phyloP scores from a whole-genome alignment of 2,888 invertebrate species.

The Phlogophora meticulosa region DNA sequence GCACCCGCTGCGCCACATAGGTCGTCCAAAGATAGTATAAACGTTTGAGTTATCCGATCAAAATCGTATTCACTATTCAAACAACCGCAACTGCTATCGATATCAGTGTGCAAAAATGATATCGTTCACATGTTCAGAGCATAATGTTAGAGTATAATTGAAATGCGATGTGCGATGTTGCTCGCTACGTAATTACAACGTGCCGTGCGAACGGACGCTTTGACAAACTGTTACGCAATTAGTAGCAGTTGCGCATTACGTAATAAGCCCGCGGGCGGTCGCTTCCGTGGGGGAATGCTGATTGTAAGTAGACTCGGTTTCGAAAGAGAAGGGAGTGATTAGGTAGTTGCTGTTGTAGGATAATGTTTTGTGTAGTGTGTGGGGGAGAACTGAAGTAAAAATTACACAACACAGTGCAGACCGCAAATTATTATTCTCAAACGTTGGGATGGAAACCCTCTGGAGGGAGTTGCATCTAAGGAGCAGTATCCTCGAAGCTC shows the following conservation, averaged over 20 bases:
- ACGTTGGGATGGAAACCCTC: too few relatives aligned
- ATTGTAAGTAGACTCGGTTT: conserved; percentile 29
- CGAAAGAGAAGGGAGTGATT: conserved; percentile 6
- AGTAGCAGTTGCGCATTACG: conserved; percentile 71
- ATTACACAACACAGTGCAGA: background rate
- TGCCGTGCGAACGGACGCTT: conserved; percentile 70
- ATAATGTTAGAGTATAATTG: conserved; percentile 63
- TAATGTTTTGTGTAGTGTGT: background rate
- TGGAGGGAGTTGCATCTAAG: too few relatives aligned
- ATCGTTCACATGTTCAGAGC: conserved; percentile 29
- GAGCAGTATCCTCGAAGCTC: too few relatives aligned
- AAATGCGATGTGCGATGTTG: conserved; percentile 72
- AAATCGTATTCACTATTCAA: background rate
- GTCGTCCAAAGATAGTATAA: too few relatives aligned
- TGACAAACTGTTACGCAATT: conserved; percentile 78
- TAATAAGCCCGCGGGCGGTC: conserved; percentile 68
- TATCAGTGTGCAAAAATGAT: conserved; percentile 51
- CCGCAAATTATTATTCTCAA: background rate
- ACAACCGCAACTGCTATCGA: conserved; percentile 24
- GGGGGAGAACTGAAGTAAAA: background rate
- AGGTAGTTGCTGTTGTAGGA: background rate
- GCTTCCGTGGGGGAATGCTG: conserved; percentile 45
- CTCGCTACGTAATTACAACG: conserved; percentile 70
- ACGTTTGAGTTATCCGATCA: background rate
- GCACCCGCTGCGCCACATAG: too few relatives aligned